Conservation (phyloP, 2,888 invertebrate species). For the Andrena fulva region DNA sequence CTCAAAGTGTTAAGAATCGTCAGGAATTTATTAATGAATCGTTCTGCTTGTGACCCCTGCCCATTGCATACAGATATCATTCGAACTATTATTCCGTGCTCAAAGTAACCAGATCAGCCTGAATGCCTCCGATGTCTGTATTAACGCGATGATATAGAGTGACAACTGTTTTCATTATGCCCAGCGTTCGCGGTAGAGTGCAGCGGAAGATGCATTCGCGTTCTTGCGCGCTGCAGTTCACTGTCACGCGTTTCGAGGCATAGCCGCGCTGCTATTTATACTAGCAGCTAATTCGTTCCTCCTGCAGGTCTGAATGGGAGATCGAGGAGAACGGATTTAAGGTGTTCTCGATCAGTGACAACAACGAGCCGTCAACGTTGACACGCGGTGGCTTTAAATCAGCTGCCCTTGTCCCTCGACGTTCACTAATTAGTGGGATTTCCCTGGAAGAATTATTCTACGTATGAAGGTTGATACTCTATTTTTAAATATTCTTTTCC, state of each 20-base stretch:
- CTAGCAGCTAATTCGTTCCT: slow-evolving; percentile 72
- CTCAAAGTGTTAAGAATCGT: too few species aligned
- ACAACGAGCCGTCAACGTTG: slow-evolving; percentile 37
- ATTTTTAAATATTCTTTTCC: not conserved
- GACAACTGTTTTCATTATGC: slow-evolving; percentile 8
- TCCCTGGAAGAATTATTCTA: too few species aligned
- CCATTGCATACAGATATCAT: too few species aligned
- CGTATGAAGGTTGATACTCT: too few species aligned
- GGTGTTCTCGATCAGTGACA: slow-evolving; percentile 65
- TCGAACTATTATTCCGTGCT: too few species aligned
- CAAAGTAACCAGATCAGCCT: not conserved
- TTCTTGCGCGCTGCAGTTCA: slow-evolving; percentile 39
- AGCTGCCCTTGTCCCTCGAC: slow-evolving; percentile 25
- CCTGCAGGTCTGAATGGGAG: slow-evolving; percentile 46
- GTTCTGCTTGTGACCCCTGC: too few species aligned
- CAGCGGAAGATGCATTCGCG: slow-evolving; percentile 31
- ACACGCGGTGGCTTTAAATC: slow-evolving; percentile 42
- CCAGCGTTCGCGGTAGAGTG: not conserved
- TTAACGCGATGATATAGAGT: slow-evolving; percentile 5
- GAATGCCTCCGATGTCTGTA: not conserved
- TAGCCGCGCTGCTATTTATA: slow-evolving; percentile 73
- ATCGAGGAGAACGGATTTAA: slow-evolving; percentile 58
- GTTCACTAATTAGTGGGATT: slow-evolving; percentile 49
- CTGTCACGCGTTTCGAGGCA: slow-evolving; percentile 36
- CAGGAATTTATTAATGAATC: too few species aligned